A percentile compares a stretch with the other conserved stretches of the same genome.
Evolutionary conservation across 2,113 vertebrate genomes (phyloP).

Genomic region (Climacteris rufus): DNA sequence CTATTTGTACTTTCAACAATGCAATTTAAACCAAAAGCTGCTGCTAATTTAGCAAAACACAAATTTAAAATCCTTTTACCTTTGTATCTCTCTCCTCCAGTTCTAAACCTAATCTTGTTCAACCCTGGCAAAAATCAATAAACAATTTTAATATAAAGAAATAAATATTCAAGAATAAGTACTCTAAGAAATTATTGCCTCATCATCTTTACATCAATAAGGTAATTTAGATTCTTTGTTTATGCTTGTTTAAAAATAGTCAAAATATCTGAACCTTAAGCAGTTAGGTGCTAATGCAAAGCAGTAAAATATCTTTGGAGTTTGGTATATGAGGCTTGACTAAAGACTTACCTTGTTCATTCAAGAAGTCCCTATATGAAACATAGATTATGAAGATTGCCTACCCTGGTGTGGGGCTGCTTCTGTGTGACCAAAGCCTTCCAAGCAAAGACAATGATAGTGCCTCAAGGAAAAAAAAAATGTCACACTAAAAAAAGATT

Average conservation of each 20-base stretch:
- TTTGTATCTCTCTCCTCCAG: neutral
- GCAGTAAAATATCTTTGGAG: neutral
- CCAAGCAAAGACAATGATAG: neutral
- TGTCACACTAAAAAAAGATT: neutral
- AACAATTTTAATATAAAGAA: neutral
- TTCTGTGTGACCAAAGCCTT: neutral
- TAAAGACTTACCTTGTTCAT: neutral
- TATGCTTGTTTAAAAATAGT: neutral
- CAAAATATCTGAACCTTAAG: neutral
- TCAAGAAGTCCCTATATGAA: neutral
- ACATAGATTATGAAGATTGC: neutral
- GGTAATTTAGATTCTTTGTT: neutral
- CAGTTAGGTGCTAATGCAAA: neutral
- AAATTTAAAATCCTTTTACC: neutral
- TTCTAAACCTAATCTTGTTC: neutral
- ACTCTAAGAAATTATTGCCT: neutral
- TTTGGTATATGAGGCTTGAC: neutral
- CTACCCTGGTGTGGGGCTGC: neutral
- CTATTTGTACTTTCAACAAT: neutral
- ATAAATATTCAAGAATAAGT: neutral
- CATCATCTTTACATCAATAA: neutral
- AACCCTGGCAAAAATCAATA: neutral
- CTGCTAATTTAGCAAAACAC: neutral
- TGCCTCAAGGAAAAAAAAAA: neutral
- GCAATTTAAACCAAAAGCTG: neutral